Evolutionary conservation across 2,888 invertebrate genomes (phyloP).

Genomic region (Ochropleura plecta): DNA sequence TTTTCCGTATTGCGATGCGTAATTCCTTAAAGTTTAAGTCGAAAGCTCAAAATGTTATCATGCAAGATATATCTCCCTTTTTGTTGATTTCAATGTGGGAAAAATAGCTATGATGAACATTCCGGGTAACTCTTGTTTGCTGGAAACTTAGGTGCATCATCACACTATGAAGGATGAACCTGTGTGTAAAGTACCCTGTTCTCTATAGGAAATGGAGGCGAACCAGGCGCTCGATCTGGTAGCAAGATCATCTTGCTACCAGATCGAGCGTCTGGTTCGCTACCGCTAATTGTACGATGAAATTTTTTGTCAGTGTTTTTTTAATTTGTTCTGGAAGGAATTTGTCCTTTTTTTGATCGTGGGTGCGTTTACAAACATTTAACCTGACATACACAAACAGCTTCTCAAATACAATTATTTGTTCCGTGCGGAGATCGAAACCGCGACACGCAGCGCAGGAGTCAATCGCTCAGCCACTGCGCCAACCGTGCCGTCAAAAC

Average conservation of each 20-base stretch:
- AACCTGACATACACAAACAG: too few relatives aligned
- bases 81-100: not conserved
- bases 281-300: not conserved
- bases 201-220: not conserved
- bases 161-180: not conserved
- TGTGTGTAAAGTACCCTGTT: not conserved
- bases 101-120: not conserved
- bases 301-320: not conserved
- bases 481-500: too few relatives aligned
- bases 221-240: too few relatives aligned
- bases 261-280: not conserved
- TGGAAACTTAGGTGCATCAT: not conserved
- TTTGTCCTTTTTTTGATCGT: too few relatives aligned
- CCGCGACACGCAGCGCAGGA: too few relatives aligned
- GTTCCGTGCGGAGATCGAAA: too few relatives aligned
- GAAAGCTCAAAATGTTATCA: conserved; percentile 14
- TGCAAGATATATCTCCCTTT: not conserved
- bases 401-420: too few relatives aligned
- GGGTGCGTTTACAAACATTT: too few relatives aligned
- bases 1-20: not conserved
- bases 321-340: too few relatives aligned
- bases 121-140: not conserved
- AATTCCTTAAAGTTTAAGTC: not conserved
- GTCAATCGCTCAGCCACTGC: too few relatives aligned
- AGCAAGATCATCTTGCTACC: not conserved